Evolutionary conservation across 1,140 invertebrate genomes (phyloP), one percentile per base, ranked within the genome.

Genomic region (Oreohelix idahoensis): DNA sequence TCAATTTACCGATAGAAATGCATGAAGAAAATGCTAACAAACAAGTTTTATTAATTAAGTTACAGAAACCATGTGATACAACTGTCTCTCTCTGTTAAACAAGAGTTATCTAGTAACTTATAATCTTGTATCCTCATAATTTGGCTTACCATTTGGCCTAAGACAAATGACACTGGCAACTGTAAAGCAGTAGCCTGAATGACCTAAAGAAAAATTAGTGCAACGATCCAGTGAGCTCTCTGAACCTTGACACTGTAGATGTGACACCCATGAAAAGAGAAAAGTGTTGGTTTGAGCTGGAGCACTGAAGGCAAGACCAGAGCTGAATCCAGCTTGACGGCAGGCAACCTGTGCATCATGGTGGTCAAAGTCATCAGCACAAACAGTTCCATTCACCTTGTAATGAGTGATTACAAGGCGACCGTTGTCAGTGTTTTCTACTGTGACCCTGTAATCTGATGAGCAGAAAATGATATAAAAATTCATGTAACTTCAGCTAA

Each of bases 341-440:
- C 91, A 92, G 5, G 87, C 85, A 1, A 91, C 90, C 15, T 76
- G 87, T 29, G 91, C 91, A 78, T 89, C 89, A 0, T 82, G 81
- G 29, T 87, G 83, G 69, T 89, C 88, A 71, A 88, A 92, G 1
- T 84, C 86, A 58, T 91, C 86, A 38, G 85, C 45, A 82, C 91
- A 92, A 1, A 92, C 78, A 39, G 81, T 86, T 26, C 91, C 91
- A 35, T 88, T 84, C 13, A 87, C 84, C 29, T 66, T 78, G 74
- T 84, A 88, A 71, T 88, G 83, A 8, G 76, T 84, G 11, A 90
- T 69, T 23, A 69, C 70, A 2, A 91, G 83, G 36, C 51, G 79
- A 13, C 90, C 90, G 77, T 71, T 71, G 49, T 87, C 35, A 15
- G 79, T 66, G 39, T 89, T 78, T n/a, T 87, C 83, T 51, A 90